Evolutionary conservation across 2,888 invertebrate species (phyloP).

Genomic region (Cryptocephalus primarius): DNA sequence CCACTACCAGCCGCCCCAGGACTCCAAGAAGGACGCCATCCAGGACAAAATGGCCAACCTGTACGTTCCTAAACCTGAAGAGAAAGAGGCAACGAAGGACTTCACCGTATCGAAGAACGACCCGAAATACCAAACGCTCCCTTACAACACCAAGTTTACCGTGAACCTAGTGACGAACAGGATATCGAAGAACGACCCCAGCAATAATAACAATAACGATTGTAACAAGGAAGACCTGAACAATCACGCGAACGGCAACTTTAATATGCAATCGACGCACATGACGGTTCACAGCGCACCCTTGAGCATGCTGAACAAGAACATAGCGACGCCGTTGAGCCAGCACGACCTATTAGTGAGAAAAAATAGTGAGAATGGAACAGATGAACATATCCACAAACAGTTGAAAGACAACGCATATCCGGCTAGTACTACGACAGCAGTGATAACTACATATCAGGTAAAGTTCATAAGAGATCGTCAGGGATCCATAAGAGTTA

Average conservation of each 20-base stretch:
- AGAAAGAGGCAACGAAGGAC: slow-evolving; percentile 46
- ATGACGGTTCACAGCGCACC: slow-evolving; percentile 47
- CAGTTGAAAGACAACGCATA: slow-evolving; percentile 15
- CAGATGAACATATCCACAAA: slow-evolving; percentile 8
- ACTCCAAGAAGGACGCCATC: slow-evolving; percentile 2
- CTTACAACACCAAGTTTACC: slow-evolving; percentile 79
- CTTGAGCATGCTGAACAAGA: slow-evolving; percentile 49
- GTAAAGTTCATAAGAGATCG: slow-evolving; percentile 6
- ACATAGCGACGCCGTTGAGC: slow-evolving; percentile 52
- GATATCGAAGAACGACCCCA: slow-evolving; percentile 21
- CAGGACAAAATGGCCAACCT: slow-evolving; percentile 24
- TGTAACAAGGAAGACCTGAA: slow-evolving; percentile 24
- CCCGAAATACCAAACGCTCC: slow-evolving; percentile 85
- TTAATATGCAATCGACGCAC: slow-evolving; percentile 34
- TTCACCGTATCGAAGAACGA: slow-evolving; percentile 75
- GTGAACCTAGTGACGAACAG: slow-evolving; percentile 42
- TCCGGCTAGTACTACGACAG: slow-evolving; percentile 9
- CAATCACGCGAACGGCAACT: slow-evolving; percentile 32
- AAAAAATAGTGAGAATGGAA: slow-evolving; percentile 17
- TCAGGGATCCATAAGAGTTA: no score
- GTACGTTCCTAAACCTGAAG: slow-evolving; percentile 17
- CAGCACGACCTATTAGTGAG: slow-evolving; percentile 38
- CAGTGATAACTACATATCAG: slow-evolving; percentile 18
- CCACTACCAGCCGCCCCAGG: no score
- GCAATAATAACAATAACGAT: slow-evolving; percentile 19